Conservation (phyloP, 1,140 invertebrate species). For the Pogonus chalceus region DNA sequence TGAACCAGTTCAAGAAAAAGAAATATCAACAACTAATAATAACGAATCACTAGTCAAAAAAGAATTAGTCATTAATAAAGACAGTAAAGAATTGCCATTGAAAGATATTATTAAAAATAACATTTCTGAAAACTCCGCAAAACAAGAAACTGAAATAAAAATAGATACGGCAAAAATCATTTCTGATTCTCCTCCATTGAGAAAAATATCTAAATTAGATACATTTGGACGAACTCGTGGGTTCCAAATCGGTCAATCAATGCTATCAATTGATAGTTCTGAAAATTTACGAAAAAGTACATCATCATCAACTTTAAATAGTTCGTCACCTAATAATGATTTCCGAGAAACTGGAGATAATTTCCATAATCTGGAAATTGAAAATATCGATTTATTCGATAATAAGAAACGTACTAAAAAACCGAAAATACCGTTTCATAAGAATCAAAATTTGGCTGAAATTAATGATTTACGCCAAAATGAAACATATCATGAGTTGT, state of each 20-base stretch:
- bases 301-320: neutral
- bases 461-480: conserved; percentile 22
- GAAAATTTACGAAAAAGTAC: neutral
- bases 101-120: neutral
- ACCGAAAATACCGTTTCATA: conserved; percentile 19
- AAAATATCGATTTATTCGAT: conserved; percentile 25
- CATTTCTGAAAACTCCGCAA: neutral
- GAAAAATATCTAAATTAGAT: conserved; percentile 15
- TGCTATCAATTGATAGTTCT: conserved; percentile 11
- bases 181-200: too few species aligned
- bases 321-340: neutral
- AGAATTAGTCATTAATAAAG: too few species aligned
- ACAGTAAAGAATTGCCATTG: neutral
- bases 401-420: conserved; percentile 23
- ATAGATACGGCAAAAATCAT: too few species aligned
- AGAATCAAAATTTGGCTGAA: conserved; percentile 2
- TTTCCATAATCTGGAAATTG: conserved; percentile 10
- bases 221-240: conserved; percentile 21
- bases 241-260: conserved; percentile 21
- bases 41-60: neutral
- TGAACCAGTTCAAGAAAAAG: too few species aligned
- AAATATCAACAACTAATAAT: neutral
- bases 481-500: neutral
- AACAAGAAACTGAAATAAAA: too few species aligned
- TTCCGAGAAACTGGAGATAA: neutral